These are phyloP conservation scores for Caenorhabditis macrosperma DNA, from an alignment of 2,888 invertebrate species.

Conservation along the genomic window DNA sequence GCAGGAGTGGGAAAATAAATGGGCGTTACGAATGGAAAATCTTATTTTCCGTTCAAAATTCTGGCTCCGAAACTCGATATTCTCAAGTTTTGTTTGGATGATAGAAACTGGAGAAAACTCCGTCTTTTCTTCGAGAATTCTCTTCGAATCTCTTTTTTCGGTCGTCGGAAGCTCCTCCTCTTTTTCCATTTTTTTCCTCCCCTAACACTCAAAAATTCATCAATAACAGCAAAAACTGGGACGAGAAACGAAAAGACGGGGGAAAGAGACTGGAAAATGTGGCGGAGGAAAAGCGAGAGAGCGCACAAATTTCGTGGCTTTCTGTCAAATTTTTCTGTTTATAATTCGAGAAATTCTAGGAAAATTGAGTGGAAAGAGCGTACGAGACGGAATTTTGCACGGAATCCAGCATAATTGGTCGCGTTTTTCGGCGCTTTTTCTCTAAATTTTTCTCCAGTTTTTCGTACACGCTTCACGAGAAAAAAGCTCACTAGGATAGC, in stretches of 20 bases:
- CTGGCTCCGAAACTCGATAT: slow-evolving; percentile 5
- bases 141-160: neutral
- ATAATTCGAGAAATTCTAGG: neutral
- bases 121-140: neutral
- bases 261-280: neutral
- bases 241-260: neutral
- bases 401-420: neutral
- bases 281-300: neutral
- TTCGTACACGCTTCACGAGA: too few species aligned
- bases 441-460: neutral
- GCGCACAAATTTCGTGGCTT: slow-evolving; percentile 1
- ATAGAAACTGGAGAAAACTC: neutral
- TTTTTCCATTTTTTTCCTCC: neutral
- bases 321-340: neutral
- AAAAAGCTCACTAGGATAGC: neutral
- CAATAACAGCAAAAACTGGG: neutral
- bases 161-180: neutral
- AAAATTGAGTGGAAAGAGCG: neutral
- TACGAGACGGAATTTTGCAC: neutral
- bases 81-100: slow-evolving; percentile 9
- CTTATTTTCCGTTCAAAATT: slow-evolving; percentile 1
- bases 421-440: neutral
- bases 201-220: neutral
- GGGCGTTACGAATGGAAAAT: neutral
- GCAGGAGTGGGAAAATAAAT: neutral